phyloP scores from a whole-genome alignment of 1,140 invertebrate genomes.

The Sarcophaga peregrina region DNA sequence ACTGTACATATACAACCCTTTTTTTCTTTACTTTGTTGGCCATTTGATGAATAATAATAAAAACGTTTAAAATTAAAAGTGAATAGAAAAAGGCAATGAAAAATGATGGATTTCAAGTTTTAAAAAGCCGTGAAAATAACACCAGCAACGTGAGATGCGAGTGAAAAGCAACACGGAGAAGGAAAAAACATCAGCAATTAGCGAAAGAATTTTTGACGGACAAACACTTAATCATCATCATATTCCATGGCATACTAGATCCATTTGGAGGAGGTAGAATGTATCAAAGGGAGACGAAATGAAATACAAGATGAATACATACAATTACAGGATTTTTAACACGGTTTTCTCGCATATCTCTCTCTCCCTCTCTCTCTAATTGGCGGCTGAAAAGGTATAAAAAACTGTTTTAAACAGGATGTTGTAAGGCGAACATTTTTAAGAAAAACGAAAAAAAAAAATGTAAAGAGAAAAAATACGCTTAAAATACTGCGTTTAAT shows the following conservation, averaged over 20 bases:
- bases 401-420: no score
- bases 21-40: background rate
- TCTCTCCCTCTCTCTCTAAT: no score
- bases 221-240: constrained; percentile 16
- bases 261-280: background rate
- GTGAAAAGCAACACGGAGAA: background rate
- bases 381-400: no score
- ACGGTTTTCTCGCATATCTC: background rate
- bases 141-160: background rate
- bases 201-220: constrained; percentile 18
- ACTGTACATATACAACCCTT: background rate
- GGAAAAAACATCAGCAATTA: background rate
- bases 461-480: background rate
- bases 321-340: background rate
- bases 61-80: background rate
- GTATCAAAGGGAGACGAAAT: background rate
- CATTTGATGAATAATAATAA: background rate
- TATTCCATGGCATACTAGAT: background rate
- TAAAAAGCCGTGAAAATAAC: no score
- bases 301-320: constrained; percentile 1
- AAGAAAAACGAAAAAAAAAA: no score
- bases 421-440: background rate
- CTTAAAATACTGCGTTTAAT: constrained; percentile 16
- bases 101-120: background rate
- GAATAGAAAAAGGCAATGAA: background rate